A percentile compares a stretch with the other conserved stretches of the same genome.
Evolutionary conservation across 2,797 vertebrate genomes (phyloP).

Genomic region (Rallus crepitans): DNA sequence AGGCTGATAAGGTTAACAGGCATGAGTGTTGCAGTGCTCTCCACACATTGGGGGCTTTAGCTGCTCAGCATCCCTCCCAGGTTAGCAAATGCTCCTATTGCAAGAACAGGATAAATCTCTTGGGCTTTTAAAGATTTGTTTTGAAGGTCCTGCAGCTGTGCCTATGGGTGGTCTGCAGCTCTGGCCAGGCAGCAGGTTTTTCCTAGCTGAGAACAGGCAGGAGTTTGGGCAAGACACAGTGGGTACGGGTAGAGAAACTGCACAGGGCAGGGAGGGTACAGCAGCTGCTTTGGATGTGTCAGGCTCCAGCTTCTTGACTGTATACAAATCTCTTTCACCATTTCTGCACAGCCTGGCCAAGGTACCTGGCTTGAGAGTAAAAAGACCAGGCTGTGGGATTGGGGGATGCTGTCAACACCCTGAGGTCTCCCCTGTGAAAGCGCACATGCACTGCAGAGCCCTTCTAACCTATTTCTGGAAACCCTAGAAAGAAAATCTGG

Average conservation of each 20-base stretch:
- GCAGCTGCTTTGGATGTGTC: rapidly evolving
- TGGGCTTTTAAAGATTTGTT: neutral
- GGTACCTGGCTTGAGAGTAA: neutral
- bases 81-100: neutral
- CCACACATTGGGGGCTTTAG: too few relatives aligned
- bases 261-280: rapidly evolving
- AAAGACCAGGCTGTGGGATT: neutral
- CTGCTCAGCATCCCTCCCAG: neutral
- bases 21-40: neutral
- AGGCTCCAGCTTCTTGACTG: neutral
- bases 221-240: neutral
- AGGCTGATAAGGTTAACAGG: neutral
- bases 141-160: neutral
- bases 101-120: neutral
- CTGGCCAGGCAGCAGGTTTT: neutral
- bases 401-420: neutral
- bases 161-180: neutral
- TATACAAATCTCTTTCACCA: neutral
- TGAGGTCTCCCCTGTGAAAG: neutral
- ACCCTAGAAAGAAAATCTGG: neutral
- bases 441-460: neutral
- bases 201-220: neutral
- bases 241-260: neutral
- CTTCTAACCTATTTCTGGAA: neutral
- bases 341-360: neutral